Evolutionary conservation across 2,888 invertebrate species (phyloP).

Genomic region (Liposcelis brunnea): DNA sequence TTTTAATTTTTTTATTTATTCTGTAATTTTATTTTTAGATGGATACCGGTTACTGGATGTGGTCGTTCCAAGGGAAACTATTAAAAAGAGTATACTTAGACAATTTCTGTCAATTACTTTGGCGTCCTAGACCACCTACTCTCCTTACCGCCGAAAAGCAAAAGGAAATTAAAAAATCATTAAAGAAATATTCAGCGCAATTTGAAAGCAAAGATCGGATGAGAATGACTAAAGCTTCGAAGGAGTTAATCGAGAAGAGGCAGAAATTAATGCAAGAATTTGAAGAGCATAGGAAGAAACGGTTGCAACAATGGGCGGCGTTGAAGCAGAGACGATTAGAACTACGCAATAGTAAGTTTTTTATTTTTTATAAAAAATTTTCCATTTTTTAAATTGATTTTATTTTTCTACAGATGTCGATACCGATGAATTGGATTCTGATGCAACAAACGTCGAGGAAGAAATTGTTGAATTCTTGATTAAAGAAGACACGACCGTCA

Average conservation of each 20-base stretch:
- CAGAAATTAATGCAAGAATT: constrained; percentile 74
- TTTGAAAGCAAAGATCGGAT: constrained; percentile 95
- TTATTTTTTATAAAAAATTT: not conserved
- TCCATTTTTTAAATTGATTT: constrained; percentile 11
- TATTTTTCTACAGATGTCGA: constrained; percentile 55
- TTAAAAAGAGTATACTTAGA: constrained; percentile 72
- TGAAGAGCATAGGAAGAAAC: constrained; percentile 59
- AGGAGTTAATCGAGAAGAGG: constrained; percentile 86
- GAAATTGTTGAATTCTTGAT: constrained; percentile 95
- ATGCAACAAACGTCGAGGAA: constrained; percentile 74
- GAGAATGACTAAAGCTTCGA: constrained; percentile 80
- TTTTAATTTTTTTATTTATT: no score
- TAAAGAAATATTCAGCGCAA: constrained; percentile 90
- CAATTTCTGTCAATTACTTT: constrained; percentile 83
- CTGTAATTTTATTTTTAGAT: constrained; percentile 23
- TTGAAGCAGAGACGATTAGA: constrained; percentile 67
- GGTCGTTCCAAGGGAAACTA: constrained; percentile 85
- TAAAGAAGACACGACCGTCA: constrained; percentile 75
- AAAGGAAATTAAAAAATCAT: constrained; percentile 89
- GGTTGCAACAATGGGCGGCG: constrained; percentile 53
- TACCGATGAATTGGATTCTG: constrained; percentile 81
- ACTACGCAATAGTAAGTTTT: constrained; percentile 68
- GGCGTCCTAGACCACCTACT: constrained; percentile 87
- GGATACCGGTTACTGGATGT: constrained; percentile 82
- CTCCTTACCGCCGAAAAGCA: constrained; percentile 69